Percentiles rank a stretch among this genome's conserved stretches.
Conservation (phyloP, 2,888 invertebrate genomes). For the Philonicus albiceps region DNA sequence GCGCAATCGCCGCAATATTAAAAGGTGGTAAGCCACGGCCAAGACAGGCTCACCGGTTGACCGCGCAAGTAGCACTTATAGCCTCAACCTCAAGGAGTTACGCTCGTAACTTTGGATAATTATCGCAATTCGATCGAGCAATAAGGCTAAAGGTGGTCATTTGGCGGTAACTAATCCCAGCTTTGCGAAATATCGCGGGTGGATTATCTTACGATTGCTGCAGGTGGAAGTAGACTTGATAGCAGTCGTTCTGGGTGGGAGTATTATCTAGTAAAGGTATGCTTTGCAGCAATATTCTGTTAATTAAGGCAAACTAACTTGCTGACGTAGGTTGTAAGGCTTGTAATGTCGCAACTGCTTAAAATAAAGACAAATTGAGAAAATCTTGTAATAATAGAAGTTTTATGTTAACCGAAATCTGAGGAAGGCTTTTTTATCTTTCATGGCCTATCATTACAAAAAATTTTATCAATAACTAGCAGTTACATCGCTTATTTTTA, state of each 20-base stretch:
- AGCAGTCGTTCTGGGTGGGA: neutral
- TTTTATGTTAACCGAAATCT: neutral
- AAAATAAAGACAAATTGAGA: neutral
- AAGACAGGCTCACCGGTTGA: neutral
- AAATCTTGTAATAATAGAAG: neutral
- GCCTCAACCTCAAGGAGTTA: neutral
- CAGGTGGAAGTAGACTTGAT: neutral
- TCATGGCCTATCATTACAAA: no score
- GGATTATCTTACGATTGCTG: neutral
- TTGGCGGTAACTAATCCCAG: neutral
- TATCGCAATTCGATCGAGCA: neutral
- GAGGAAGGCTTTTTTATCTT: neutral
- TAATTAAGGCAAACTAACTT: neutral
- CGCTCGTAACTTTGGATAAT: neutral
- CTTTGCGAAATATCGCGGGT: neutral
- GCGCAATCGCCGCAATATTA: neutral
- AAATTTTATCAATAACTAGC: no score
- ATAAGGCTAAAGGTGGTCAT: constrained; percentile 5
- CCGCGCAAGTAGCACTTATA: neutral
- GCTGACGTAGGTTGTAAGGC: neutral
- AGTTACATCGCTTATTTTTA: no score
- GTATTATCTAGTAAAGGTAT: neutral
- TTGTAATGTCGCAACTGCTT: neutral
- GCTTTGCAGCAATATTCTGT: neutral
- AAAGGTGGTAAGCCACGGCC: neutral